phyloP scores from a whole-genome alignment of 2,113 vertebrate species.

The Ia io region DNA sequence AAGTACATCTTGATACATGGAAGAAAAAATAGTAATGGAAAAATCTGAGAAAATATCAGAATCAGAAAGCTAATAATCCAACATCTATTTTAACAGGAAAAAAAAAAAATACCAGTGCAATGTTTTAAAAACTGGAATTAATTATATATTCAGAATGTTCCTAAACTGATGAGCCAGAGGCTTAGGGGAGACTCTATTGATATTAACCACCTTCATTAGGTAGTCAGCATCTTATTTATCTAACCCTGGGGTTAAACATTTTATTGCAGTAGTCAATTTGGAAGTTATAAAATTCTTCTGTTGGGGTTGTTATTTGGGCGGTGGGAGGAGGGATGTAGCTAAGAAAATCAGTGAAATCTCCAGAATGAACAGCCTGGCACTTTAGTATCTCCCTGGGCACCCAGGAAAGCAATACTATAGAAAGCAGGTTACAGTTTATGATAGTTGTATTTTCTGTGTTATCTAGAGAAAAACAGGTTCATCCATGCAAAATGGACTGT shows the following conservation, averaged over 20 bases:
- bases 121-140: slow-evolving; percentile 48
- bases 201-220: slow-evolving; percentile 67
- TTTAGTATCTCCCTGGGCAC: slow-evolving; percentile 79
- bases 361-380: slow-evolving; percentile 72
- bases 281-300: slow-evolving; percentile 72
- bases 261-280: slow-evolving; percentile 77
- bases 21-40: not conserved
- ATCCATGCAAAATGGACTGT: slow-evolving; percentile 85
- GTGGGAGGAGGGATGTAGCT: slow-evolving; percentile 12
- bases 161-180: slow-evolving; percentile 56
- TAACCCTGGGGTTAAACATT: slow-evolving; percentile 69
- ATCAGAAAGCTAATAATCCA: slow-evolving; percentile 17
- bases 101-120: not conserved
- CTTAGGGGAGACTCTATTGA: slow-evolving; percentile 70
- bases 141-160: slow-evolving; percentile 43
- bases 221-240: slow-evolving; percentile 70
- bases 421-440: slow-evolving; percentile 79
- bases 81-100: not conserved
- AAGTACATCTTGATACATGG: not conserved
- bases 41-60: slow-evolving; percentile 40
- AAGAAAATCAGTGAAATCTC: slow-evolving; percentile 77
- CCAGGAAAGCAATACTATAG: slow-evolving; percentile 77
- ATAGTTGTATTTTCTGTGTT: slow-evolving; percentile 87
- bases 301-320: slow-evolving; percentile 65
- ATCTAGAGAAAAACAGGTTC: slow-evolving; percentile 88